A percentile compares a stretch with the other conserved stretches of the same genome.
Evolutionary conservation across 2,113 vertebrate genomes (phyloP).

Genomic region (Lepisosteus osseus): DNA sequence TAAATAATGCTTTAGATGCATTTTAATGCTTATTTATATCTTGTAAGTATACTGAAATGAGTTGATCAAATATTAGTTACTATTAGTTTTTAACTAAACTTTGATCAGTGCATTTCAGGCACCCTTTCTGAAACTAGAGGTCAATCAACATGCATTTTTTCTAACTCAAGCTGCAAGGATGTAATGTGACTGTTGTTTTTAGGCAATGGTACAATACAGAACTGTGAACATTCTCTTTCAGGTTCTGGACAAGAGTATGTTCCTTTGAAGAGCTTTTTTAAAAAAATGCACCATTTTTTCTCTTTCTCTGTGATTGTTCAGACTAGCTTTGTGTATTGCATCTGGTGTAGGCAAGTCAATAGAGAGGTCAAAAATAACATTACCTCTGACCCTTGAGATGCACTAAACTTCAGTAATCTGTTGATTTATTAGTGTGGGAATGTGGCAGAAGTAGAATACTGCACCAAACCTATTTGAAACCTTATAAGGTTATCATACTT

Average conservation of each 20-base stretch:
- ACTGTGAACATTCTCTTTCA: constrained; percentile 8
- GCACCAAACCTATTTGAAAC: too few species aligned
- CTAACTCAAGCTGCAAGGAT: constrained; percentile 35
- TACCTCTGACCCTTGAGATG: constrained; percentile 11
- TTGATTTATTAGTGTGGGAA: constrained; percentile 16
- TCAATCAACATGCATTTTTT: constrained; percentile 23
- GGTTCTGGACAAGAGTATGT: background rate
- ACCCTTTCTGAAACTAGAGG: constrained; percentile 40
- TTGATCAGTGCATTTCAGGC: background rate
- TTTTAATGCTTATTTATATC: constrained; percentile 25
- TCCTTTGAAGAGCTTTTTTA: background rate
- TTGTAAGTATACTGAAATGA: constrained; percentile 13
- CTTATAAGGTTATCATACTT: too few species aligned
- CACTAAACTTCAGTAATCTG: constrained; percentile 14
- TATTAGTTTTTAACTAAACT: constrained; percentile 5
- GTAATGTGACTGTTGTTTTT: constrained; percentile 25
- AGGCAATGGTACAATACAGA: background rate
- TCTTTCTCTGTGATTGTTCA: background rate
- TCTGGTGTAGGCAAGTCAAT: constrained; percentile 30
- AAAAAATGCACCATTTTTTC: background rate
- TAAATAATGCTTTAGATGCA: constrained; percentile 16
- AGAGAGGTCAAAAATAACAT: constrained; percentile 31
- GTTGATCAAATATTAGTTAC: constrained; percentile 42
- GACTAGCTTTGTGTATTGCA: constrained; percentile 36
- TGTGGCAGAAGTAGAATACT: constrained; percentile 35